Conservation (phyloP, 2,113 vertebrate species). For the zebrafish (Danio rerio) region DNA sequence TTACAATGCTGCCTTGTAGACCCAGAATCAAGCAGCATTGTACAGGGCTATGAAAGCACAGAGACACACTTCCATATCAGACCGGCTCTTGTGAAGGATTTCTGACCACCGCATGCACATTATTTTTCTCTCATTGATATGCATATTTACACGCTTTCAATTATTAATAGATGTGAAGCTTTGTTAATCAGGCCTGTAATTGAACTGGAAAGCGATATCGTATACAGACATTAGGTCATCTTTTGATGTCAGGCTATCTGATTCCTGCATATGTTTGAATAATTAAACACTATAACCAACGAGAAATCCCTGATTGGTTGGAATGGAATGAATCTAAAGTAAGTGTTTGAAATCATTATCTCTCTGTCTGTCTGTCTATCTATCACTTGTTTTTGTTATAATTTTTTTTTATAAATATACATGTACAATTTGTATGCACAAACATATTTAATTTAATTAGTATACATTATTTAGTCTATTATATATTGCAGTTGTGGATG, state of each 20-base stretch:
- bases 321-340: background rate
- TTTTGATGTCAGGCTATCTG: constrained; percentile 24
- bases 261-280: constrained; percentile 46
- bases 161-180: background rate
- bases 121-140: background rate
- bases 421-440: no score
- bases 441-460: no score
- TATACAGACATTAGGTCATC: constrained; percentile 23
- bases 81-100: constrained; percentile 45
- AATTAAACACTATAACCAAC: constrained; percentile 24
- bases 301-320: constrained; percentile 8
- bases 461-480: no score
- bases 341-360: background rate
- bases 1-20: constrained; percentile 84
- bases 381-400: no score
- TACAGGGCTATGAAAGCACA: constrained; percentile 83
- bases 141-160: background rate
- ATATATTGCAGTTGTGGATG: no score
- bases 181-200: constrained; percentile 31
- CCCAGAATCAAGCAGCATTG: constrained; percentile 83
- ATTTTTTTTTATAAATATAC: no score
- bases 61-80: constrained; percentile 65
- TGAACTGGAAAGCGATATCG: constrained; percentile 52
- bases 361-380: no score
- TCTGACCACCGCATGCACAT: constrained; percentile 36